These are phyloP conservation scores for Rutilus rutilus DNA, from an alignment of 2,113 vertebrate genomes.

Conservation along the genomic window DNA sequence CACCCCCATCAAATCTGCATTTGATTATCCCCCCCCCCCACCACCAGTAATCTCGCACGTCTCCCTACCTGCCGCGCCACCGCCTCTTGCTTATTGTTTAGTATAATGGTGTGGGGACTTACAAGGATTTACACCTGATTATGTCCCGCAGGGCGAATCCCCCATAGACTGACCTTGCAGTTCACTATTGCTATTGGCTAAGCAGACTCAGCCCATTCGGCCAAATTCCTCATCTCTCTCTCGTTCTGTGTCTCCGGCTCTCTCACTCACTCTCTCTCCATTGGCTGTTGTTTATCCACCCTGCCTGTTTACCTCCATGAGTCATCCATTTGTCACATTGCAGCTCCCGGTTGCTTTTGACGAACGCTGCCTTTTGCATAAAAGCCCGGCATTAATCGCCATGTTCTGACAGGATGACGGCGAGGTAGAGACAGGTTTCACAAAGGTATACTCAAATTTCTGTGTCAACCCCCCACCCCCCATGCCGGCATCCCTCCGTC, in stretches of 20 bases:
- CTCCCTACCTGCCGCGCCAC: conserved; percentile 43
- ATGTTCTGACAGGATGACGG: conserved; percentile 45
- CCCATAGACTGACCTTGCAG: conserved; percentile 52
- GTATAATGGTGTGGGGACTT: conserved; percentile 50
- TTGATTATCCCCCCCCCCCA: conserved; percentile 45
- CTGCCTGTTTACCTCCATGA: conserved; percentile 59
- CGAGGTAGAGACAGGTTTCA: conserved; percentile 30
- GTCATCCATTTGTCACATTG: conserved; percentile 58
- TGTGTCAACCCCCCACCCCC: conserved; percentile 15
- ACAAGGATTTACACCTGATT: conserved; percentile 58
- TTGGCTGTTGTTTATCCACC: conserved; percentile 53
- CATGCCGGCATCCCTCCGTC: conserved; percentile 16
- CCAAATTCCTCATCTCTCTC: conserved; percentile 37
- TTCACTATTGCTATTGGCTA: conserved; percentile 43
- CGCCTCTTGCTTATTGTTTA: conserved; percentile 51
- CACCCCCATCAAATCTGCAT: conserved; percentile 46
- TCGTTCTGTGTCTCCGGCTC: not conserved
- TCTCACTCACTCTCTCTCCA: conserved; percentile 11
- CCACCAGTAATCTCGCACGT: conserved; percentile 49
- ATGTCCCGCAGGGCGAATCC: conserved; percentile 48
- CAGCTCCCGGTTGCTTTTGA: conserved; percentile 48
- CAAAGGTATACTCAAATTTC: conserved; percentile 33
- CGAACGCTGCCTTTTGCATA: conserved; percentile 53
- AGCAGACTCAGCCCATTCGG: conserved; percentile 26
- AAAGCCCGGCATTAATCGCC: conserved; percentile 51